Evolutionary conservation across 64 coral and sea anemone species (phyloP).

Genomic region (Actinia tenebrosa): DNA sequence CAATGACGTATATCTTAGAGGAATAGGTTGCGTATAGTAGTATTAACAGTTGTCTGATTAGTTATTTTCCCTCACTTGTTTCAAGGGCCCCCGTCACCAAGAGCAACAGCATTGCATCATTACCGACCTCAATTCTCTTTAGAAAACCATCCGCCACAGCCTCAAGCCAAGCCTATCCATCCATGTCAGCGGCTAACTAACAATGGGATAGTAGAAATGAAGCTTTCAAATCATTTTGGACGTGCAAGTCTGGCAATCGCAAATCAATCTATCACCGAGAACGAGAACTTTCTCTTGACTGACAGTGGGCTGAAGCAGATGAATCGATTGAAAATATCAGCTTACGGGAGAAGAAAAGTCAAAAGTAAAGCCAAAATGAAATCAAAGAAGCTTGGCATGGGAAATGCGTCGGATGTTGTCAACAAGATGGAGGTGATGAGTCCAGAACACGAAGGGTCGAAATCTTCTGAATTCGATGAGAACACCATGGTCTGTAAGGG

Average conservation of each 20-base stretch:
- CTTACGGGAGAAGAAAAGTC: constrained; percentile 40
- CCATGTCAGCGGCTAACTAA: constrained; percentile 82
- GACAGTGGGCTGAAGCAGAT: constrained; percentile 83
- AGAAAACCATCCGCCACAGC: constrained; percentile 46
- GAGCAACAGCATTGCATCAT: constrained; percentile 85
- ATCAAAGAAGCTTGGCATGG: constrained; percentile 44
- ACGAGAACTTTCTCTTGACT: constrained; percentile 66
- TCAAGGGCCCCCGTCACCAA: constrained; percentile 90
- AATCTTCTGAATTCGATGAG: not conserved
- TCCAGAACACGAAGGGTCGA: not conserved
- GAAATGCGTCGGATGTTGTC: not conserved
- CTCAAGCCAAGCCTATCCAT: constrained; percentile 70
- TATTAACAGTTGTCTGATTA: not conserved
- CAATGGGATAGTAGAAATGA: constrained; percentile 61
- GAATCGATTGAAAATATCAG: constrained; percentile 76
- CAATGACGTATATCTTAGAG: too few species aligned
- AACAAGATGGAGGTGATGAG: constrained; percentile 7
- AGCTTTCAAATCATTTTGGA: constrained; percentile 58
- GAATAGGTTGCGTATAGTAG: too few species aligned
- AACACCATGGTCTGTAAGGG: not conserved
- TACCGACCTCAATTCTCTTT: constrained; percentile 67
- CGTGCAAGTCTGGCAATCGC: constrained; percentile 12
- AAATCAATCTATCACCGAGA: constrained; percentile 28
- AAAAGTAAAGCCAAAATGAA: constrained; percentile 63
- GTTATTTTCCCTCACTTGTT: not conserved